A percentile compares a stretch with the other conserved stretches of the same genome.
Conservation (phyloP, 2,113 vertebrate species). For the Ifrita kowaldi region DNA sequence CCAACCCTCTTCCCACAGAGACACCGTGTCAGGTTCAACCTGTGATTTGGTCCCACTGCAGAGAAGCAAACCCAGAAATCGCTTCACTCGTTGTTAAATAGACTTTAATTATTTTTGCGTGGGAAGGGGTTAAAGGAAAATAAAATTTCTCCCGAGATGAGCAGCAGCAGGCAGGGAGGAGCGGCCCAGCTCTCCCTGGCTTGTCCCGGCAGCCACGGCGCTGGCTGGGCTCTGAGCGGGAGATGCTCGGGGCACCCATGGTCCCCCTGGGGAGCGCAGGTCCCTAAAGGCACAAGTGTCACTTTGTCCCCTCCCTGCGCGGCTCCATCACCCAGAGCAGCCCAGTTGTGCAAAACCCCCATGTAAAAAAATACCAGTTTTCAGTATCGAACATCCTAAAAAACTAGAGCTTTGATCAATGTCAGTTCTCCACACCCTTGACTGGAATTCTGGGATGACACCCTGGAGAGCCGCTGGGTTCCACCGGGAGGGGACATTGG, state of each 20-base stretch:
- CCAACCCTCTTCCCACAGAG: neutral
- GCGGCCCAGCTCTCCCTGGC: neutral
- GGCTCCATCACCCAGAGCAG: neutral
- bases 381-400: conserved; percentile 11
- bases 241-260: neutral
- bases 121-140: conserved; percentile 3
- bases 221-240: neutral
- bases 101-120: conserved; percentile 16
- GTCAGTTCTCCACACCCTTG: neutral
- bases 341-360: conserved; percentile 15
- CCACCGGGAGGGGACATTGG: neutral
- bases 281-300: conserved; percentile 55
- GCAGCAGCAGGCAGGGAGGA: neutral
- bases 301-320: neutral
- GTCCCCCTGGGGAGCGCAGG: neutral
- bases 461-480: neutral
- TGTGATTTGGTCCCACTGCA: rapidly evolving
- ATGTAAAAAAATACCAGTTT: conserved; percentile 7
- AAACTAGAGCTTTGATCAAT: conserved; percentile 29
- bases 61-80: neutral
- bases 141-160: neutral
- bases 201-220: neutral
- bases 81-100: neutral
- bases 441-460: neutral
- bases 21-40: rapidly evolving